Conservation (phyloP, 2,888 invertebrate species). For the Drosophila lutescens region DNA sequence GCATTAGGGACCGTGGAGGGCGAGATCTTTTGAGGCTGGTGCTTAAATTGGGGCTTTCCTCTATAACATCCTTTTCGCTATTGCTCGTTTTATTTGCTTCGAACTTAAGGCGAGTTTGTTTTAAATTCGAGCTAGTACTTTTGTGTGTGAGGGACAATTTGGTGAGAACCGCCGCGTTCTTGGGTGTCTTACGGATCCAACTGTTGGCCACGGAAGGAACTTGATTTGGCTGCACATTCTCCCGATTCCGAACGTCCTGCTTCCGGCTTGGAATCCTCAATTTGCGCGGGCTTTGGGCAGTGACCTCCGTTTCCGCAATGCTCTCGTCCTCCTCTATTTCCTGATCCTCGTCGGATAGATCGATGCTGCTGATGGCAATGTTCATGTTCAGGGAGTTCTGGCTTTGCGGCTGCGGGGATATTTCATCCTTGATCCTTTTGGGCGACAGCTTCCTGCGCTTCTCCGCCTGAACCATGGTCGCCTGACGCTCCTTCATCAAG, state of each 20-base stretch:
- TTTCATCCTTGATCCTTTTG: constrained; percentile 25
- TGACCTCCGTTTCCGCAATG: constrained; percentile 68
- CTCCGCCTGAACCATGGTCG: constrained; percentile 22
- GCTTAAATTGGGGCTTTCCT: constrained; percentile 76
- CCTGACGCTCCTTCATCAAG: constrained; percentile 44
- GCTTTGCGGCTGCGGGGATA: constrained; percentile 43
- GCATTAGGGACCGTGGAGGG: constrained; percentile 58
- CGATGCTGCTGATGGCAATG: constrained; percentile 74
- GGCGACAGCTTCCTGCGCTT: constrained; percentile 38
- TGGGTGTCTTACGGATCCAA: constrained; percentile 58
- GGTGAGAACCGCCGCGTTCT: constrained; percentile 15
- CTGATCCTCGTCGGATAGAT: constrained; percentile 44
- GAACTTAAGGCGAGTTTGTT: constrained; percentile 72
- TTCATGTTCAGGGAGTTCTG: constrained; percentile 75
- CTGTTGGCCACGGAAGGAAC: neutral
- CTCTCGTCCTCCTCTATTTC: constrained; percentile 60
- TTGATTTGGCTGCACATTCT: constrained; percentile 55
- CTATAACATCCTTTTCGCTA: constrained; percentile 71
- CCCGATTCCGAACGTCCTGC: constrained; percentile 42
- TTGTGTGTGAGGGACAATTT: constrained; percentile 64
- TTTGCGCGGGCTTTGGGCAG: constrained; percentile 55
- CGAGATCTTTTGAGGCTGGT: constrained; percentile 54
- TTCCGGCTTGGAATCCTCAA: constrained; percentile 38
- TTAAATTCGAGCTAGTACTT: constrained; percentile 57
- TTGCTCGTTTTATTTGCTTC: constrained; percentile 29